Evolutionary conservation across 2,888 invertebrate genomes (phyloP), one percentile per base, ranked within the genome.

Genomic region (Augochlorella aurata): DNA sequence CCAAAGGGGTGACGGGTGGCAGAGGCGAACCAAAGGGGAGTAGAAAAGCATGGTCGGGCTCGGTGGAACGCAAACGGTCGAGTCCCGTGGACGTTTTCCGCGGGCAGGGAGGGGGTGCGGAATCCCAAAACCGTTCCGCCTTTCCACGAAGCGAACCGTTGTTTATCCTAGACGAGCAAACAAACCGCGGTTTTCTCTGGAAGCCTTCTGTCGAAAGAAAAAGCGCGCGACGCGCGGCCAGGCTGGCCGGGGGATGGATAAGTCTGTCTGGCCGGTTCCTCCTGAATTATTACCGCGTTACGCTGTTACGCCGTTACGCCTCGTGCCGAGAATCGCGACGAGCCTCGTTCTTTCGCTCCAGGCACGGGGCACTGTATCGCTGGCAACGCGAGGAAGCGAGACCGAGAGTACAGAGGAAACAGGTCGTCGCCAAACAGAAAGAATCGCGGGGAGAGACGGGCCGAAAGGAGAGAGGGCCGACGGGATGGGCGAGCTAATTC

Each of bases 81-180:
- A 70, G 67, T 74, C 69, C 71, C 79, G 74, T 74, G 29, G 63
- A 45, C 76, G 67, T 74, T 81, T 79, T 77, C 77, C 82, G 18
- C 77, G 68, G 29, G 50, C 54, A 14, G 49, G 18, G 38, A 0
- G 2, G 38, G 38, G 38, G 38, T 24, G 69, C 45, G 61, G 38
- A n/a, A 58, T 58, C 61, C 45, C 71, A 24, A 58, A 24, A 58
- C 54, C 21, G 54, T 24, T 16, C 68, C 71, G 77, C 73, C 73
- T 79, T 80, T 85, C 85, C 76, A 77, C 80, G 76, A 61, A 49
- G 14, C 14, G 75, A 73, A 79, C 72, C 79, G 82, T 79, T 90
- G 89, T 90, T 90, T 90, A 90, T 90, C 87, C 87, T 87, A 89
- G 84, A 81, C 84, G 89, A 78, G 89, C 85, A 90, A 90, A 90